These are phyloP conservation scores for Hippopotamyrus pictus DNA, from an alignment of 2,797 vertebrate species.

Conservation along the genomic window DNA sequence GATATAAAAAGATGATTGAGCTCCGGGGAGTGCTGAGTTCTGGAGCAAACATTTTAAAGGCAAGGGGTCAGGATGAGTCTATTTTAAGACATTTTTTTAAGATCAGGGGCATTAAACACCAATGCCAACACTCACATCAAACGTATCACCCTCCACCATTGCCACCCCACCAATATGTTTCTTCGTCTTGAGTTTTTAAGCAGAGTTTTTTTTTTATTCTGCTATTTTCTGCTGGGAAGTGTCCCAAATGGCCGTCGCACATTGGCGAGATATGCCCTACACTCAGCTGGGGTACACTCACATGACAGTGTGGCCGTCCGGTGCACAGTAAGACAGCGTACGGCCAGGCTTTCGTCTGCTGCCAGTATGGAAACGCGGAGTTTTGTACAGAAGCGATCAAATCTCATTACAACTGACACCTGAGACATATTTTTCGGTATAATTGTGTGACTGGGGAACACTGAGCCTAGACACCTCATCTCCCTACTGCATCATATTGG, in stretches of 20 bases:
- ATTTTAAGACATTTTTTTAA: conserved; percentile 53
- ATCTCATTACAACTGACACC: background rate
- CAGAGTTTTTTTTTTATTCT: background rate
- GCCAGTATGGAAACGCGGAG: background rate
- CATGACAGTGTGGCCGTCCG: background rate
- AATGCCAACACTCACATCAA: conserved; percentile 49
- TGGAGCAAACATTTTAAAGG: conserved; percentile 52
- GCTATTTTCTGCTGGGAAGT: background rate
- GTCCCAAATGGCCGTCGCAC: background rate
- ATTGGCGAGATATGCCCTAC: background rate
- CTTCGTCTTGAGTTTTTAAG: background rate
- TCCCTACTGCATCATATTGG: background rate
- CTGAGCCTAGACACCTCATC: background rate
- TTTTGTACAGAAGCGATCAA: background rate
- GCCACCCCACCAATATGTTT: conserved; percentile 15
- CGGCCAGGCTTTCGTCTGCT: background rate
- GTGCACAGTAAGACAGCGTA: background rate
- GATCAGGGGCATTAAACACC: conserved; percentile 24
- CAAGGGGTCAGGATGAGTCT: conserved; percentile 57
- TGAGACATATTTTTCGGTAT: background rate
- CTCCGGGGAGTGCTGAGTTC: conserved; percentile 41
- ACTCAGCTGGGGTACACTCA: background rate
- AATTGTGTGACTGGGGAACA: background rate
- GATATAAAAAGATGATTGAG: conserved; percentile 49
- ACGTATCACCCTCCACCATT: conserved; percentile 45